Evolutionary conservation across 2,797 vertebrate species (phyloP), one percentile per base, ranked within the genome.

Genomic region (Chiroxiphia lanceolata): DNA sequence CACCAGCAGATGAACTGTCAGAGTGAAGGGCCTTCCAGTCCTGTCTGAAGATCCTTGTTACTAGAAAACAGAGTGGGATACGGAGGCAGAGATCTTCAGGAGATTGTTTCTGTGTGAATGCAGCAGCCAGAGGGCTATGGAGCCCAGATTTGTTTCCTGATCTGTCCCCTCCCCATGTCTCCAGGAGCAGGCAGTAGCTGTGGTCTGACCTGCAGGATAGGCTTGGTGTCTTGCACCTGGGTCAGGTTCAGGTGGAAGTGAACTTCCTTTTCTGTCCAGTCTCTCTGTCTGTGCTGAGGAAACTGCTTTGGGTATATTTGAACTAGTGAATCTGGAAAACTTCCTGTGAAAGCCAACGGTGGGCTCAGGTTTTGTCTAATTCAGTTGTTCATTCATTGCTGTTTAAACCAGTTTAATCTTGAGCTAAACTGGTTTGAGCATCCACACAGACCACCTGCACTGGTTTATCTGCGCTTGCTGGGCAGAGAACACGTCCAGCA

Each of bases 381-480:
- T 75, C 42, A 18, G 21, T 61, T 78, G 50, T 83, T 69, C 4
- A 4, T 79, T 88, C 48, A 15, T 70, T 84, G 60, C 74, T 86
- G 65, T 56, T 70, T 87, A 71, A 91, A 45, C 36, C 63, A 13
- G 64, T 86, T 86, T 59, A 82, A 25, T 83, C 59, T 69, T 1
- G 48, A 63, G 74, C 33, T 88, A 47, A 76, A 48, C 60, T 65
- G 83, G 51, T 70, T 77, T 77, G 74, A 90, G 51, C 17, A 8
- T 67, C 72, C 61, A 33, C 47, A 25, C 27, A 76, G 90, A 61
- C 53, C 34, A 26, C 67, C 86, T 91, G 76, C 91, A 86, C 83
- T 90, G 90, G 59, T 89, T 83, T 79, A 54, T 86, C 54, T 82
- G 63, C 3, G 47, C 80, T 84, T 83, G 69, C 83, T 93, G 91